Conservation (phyloP, 2,797 vertebrate species). For the Fundulus diaphanus region DNA sequence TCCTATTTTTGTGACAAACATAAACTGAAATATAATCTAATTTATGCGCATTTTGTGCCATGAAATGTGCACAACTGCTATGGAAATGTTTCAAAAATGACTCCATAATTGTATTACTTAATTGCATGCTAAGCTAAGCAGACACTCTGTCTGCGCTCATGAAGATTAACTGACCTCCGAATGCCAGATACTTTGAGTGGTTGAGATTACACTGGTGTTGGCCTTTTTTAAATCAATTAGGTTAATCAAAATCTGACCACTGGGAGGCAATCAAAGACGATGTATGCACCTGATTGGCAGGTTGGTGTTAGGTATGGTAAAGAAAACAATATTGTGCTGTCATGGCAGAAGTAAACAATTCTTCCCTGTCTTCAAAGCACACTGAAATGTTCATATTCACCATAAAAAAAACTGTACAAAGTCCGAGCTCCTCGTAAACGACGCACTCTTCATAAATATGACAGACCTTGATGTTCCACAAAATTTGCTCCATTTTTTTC, state of each 20-base stretch:
- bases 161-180: neutral
- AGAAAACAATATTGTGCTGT: neutral
- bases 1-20: too few species aligned
- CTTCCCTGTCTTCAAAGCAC: too few species aligned
- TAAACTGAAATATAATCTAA: too few species aligned
- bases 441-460: too few species aligned
- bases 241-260: neutral
- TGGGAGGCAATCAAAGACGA: neutral
- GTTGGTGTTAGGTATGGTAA: neutral
- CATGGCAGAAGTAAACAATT: neutral
- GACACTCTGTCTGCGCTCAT: too few species aligned
- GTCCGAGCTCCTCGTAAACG: too few species aligned
- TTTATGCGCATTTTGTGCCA: neutral
- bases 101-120: neutral
- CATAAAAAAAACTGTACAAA: too few species aligned
- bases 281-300: neutral
- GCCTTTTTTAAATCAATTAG: neutral
- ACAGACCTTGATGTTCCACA: too few species aligned
- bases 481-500: too few species aligned
- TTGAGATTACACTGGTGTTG: neutral
- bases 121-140: neutral
- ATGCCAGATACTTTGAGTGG: neutral
- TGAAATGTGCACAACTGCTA: too few species aligned
- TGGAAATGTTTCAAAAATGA: too few species aligned
- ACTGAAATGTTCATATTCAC: too few species aligned